Conservation (phyloP, 2,797 vertebrate genomes). For the Hoplostethus atlanticus region DNA sequence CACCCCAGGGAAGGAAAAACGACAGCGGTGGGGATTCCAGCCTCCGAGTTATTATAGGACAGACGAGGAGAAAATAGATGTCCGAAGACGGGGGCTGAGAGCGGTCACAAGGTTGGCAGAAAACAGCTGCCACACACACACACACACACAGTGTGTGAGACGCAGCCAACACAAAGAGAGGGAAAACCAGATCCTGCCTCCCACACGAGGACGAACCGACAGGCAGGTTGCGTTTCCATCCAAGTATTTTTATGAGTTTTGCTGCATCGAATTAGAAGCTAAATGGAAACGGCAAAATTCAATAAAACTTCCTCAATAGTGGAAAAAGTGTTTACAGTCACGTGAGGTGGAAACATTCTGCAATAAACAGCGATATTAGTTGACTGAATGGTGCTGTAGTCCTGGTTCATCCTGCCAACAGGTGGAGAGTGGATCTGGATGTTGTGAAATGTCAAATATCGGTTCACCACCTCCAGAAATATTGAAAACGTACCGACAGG, state of each 20-base stretch:
- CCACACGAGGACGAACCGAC: constrained; percentile 28
- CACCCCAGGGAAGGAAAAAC: constrained; percentile 25
- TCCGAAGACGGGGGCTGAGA: constrained; percentile 57
- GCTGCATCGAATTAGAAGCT: too few relatives aligned
- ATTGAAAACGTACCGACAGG: too few relatives aligned
- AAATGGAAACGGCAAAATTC: too few relatives aligned
- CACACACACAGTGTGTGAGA: constrained; percentile 13
- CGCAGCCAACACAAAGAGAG: constrained; percentile 20
- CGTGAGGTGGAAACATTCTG: too few relatives aligned
- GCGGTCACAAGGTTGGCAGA: constrained; percentile 46
- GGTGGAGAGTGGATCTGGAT: too few relatives aligned
- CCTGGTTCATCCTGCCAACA: too few relatives aligned
- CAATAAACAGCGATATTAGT: too few relatives aligned
- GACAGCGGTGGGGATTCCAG: constrained; percentile 39
- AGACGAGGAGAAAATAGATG: constrained; percentile 67
- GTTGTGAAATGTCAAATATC: too few relatives aligned
- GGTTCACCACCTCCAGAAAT: too few relatives aligned
- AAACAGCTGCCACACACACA: constrained; percentile 49
- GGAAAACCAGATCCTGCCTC: constrained; percentile 44
- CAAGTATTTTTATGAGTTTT: constrained; percentile 3
- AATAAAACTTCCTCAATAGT: too few relatives aligned
- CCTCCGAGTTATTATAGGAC: constrained; percentile 65
- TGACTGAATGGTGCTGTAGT: too few relatives aligned
- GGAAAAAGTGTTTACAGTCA: too few relatives aligned
- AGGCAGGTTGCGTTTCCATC: constrained; percentile 20